phyloP scores from a whole-genome alignment of 2,888 invertebrate species.

The Trachelus tabidus region DNA sequence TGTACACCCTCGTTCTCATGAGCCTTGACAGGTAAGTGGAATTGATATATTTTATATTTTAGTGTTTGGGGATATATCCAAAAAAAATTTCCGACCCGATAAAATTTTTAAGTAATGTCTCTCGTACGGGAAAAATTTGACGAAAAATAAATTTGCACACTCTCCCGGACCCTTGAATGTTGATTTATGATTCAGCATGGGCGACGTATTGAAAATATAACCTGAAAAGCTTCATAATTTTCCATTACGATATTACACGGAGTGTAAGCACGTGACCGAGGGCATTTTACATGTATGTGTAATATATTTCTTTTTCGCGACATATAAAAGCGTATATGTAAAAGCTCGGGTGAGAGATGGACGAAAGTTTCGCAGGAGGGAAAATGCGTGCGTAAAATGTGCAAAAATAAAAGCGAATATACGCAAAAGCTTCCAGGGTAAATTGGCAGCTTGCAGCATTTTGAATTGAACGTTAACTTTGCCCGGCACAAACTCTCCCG shows the following conservation, averaged over 20 bases:
- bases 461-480: background rate
- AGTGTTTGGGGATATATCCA: background rate
- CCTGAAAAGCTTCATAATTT: background rate
- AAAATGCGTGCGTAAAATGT: background rate
- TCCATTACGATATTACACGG: background rate
- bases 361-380: background rate
- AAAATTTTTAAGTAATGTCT: background rate
- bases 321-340: background rate
- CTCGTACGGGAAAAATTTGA: background rate
- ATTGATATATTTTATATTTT: background rate
- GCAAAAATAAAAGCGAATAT: too few species aligned
- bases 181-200: background rate
- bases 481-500: background rate
- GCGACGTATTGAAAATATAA: background rate
- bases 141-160: background rate
- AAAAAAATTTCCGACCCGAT: background rate
- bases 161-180: background rate
- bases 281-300: background rate
- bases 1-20: conserved; percentile 94
- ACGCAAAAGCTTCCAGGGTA: background rate
- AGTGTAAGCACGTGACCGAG: background rate
- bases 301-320: too few species aligned
- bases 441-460: background rate
- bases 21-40: conserved; percentile 77
- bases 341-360: background rate